Evolutionary conservation across 2,113 vertebrate species (phyloP).

Genomic region (Naja naja): DNA sequence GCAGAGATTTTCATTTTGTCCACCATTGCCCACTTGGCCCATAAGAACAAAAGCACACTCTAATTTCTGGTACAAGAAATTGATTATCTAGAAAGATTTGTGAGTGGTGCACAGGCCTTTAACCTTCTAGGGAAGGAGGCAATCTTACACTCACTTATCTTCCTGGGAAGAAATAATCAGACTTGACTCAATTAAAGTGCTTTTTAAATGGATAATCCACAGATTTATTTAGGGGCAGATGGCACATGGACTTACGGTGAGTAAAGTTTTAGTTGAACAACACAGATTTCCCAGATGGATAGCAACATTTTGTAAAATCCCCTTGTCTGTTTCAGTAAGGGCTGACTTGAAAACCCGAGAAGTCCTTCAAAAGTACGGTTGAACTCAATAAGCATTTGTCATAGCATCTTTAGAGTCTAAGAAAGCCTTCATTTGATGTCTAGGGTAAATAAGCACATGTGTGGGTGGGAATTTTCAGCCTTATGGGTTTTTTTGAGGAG

Average conservation of each 20-base stretch:
- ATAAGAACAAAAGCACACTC: slow-evolving; percentile 62
- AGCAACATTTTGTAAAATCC: slow-evolving; percentile 15
- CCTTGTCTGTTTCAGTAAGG: background rate
- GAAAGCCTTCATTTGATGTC: background rate
- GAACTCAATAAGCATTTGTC: background rate
- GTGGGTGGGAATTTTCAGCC: background rate
- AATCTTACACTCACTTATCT: slow-evolving; percentile 50
- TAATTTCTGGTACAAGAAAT: slow-evolving; percentile 59
- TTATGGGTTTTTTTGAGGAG: background rate
- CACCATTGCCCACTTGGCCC: slow-evolving; percentile 56
- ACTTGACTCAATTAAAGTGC: slow-evolving; percentile 52
- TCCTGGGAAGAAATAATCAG: slow-evolving; percentile 52
- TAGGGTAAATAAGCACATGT: background rate
- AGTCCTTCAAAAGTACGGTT: background rate
- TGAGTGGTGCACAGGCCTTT: slow-evolving; percentile 48
- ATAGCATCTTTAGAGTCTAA: background rate
- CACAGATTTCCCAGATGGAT: slow-evolving; percentile 24
- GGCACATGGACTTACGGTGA: background rate
- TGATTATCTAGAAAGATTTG: slow-evolving; percentile 64
- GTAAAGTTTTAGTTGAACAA: slow-evolving; percentile 24
- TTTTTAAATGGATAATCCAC: slow-evolving; percentile 46
- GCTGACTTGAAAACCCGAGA: background rate
- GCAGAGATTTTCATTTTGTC: slow-evolving; percentile 57
- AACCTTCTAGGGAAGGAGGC: slow-evolving; percentile 55
- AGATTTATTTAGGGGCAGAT: slow-evolving; percentile 49